Percentiles rank a stretch among this genome's conserved stretches.
phyloP scores from a whole-genome alignment of 2,888 invertebrate genomes.

The Erebia epiphron region DNA sequence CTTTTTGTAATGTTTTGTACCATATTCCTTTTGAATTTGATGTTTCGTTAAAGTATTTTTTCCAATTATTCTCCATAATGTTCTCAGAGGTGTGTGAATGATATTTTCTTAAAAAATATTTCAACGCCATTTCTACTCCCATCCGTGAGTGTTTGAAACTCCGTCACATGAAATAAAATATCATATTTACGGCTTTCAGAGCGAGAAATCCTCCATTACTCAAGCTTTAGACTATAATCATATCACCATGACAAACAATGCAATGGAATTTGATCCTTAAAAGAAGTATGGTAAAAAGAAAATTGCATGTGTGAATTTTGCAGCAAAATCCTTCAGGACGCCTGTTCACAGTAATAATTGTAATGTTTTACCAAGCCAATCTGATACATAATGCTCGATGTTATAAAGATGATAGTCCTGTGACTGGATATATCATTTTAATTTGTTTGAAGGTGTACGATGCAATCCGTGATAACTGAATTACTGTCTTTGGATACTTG shows the following conservation, averaged over 20 bases:
- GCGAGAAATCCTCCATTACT: constrained; percentile 29
- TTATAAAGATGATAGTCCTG: constrained; percentile 6
- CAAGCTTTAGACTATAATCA: constrained; percentile 25
- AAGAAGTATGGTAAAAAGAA: background rate
- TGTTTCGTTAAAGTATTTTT: too few species aligned
- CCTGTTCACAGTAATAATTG: background rate
- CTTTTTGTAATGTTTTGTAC: too few species aligned
- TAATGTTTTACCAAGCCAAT: constrained; percentile 1
- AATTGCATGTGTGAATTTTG: constrained; percentile 8
- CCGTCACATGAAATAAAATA: constrained; percentile 31
- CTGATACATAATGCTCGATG: background rate
- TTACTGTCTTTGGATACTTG: constrained; percentile 38
- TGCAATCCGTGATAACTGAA: constrained; percentile 41
- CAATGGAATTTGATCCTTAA: constrained; percentile 11
- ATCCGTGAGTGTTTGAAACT: constrained; percentile 28
- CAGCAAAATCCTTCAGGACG: constrained; percentile 6
- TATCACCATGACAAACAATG: background rate
- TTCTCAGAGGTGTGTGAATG: too few species aligned
- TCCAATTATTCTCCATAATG: too few species aligned
- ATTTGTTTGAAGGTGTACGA: constrained; percentile 28
- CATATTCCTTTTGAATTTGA: too few species aligned
- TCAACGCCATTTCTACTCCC: constrained; percentile 10
- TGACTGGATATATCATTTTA: constrained; percentile 15
- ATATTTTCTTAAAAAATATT: background rate
- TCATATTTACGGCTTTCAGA: constrained; percentile 33